phyloP scores from a whole-genome alignment of 1,140 invertebrate genomes.

The Ceratoteleas bidentatus region DNA sequence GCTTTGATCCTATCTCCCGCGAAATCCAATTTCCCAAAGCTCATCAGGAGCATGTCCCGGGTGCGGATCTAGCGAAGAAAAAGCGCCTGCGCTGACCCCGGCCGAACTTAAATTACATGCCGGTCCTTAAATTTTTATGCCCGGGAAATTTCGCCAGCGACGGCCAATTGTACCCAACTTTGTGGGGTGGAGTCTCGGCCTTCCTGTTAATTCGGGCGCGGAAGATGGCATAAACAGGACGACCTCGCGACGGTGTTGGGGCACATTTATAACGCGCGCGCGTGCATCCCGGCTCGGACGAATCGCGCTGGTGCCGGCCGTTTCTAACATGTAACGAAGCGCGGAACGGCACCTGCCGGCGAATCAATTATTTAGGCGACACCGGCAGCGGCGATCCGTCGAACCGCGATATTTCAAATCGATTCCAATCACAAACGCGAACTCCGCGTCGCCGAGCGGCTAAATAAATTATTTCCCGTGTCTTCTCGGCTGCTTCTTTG shows the following conservation, averaged over 20 bases:
- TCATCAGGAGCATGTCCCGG: neutral
- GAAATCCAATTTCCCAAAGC: constrained; percentile 10
- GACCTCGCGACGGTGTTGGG: constrained; percentile 16
- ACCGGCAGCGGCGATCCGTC: constrained; percentile 46
- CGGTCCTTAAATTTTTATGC: constrained; percentile 19
- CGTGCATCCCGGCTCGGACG: constrained; percentile 9
- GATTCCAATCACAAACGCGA: constrained; percentile 60
- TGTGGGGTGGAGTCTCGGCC: neutral
- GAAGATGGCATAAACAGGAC: constrained; percentile 26
- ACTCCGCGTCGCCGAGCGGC: constrained; percentile 25
- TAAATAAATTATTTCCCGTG: constrained; percentile 56
- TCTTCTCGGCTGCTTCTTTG: constrained; percentile 1
- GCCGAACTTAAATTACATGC: constrained; percentile 24
- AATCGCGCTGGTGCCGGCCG: constrained; percentile 26
- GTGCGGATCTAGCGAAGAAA: neutral
- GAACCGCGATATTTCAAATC: constrained; percentile 59
- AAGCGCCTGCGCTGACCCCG: neutral
- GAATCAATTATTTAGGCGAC: constrained; percentile 67
- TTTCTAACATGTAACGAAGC: constrained; percentile 49
- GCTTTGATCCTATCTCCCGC: neutral
- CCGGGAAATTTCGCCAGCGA: neutral
- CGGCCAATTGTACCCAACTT: constrained; percentile 18
- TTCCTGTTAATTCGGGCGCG: neutral
- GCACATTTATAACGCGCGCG: constrained; percentile 34
- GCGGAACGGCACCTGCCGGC: constrained; percentile 59